These are phyloP conservation scores for Tauraco hartlaubi DNA, from an alignment of 2,797 vertebrate genomes.

Conservation along the genomic window DNA sequence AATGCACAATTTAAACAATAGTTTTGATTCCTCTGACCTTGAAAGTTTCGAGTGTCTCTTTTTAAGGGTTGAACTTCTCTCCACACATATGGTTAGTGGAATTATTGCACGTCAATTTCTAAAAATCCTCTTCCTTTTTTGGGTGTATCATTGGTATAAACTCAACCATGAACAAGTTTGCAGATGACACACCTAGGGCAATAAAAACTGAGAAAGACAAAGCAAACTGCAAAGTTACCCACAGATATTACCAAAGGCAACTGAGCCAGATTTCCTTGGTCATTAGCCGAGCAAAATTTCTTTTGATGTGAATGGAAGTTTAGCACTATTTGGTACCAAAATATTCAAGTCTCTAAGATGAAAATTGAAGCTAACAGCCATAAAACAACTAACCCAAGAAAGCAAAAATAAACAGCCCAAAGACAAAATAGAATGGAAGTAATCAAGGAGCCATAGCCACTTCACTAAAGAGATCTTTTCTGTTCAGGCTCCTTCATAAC, in stretches of 20 bases:
- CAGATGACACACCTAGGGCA: background rate
- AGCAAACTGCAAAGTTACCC: background rate
- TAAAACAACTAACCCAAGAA: background rate
- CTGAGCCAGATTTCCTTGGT: background rate
- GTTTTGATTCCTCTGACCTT: background rate
- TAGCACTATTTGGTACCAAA: background rate
- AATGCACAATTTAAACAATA: background rate
- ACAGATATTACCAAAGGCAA: background rate
- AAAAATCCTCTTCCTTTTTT: slow-evolving; percentile 9
- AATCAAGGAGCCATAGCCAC: background rate
- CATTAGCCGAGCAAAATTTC: background rate
- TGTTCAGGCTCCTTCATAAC: background rate
- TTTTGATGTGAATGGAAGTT: background rate
- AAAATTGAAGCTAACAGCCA: background rate
- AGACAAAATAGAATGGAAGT: background rate
- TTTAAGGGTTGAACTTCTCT: background rate
- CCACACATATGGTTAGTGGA: background rate
- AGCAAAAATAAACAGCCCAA: background rate
- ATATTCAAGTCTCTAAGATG: background rate
- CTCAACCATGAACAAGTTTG: slow-evolving; percentile 1
- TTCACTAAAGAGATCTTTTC: background rate
- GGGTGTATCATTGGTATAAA: background rate
- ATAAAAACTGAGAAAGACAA: background rate
- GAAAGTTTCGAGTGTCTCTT: accelerated
- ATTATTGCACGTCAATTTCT: background rate